phyloP scores from a whole-genome alignment of 2,113 vertebrate species.

The Vicugna pacos region DNA sequence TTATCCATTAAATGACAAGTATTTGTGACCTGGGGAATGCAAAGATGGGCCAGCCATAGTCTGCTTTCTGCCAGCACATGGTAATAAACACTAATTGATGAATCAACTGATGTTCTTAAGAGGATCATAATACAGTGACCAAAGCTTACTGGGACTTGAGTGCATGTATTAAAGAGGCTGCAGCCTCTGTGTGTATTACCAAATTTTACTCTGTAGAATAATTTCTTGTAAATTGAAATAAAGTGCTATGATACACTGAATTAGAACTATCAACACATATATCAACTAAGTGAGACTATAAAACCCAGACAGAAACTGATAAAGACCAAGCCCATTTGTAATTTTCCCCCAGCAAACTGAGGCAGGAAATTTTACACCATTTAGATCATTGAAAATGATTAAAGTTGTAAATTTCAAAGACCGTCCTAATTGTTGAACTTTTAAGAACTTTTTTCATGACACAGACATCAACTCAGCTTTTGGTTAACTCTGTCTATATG shows the following conservation, averaged over 20 bases:
- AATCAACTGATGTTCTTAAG: not conserved
- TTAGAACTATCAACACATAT: not conserved
- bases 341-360: not conserved
- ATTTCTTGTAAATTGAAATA: slow-evolving; percentile 17
- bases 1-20: not conserved
- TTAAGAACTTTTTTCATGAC: not conserved
- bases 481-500: not conserved
- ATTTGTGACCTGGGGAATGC: not conserved
- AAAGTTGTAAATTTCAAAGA: slow-evolving; percentile 1
- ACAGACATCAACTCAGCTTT: not conserved
- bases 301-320: not conserved
- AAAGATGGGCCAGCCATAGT: not conserved
- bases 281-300: not conserved
- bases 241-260: not conserved
- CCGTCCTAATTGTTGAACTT: not conserved
- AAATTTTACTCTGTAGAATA: not conserved
- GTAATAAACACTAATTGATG: not conserved
- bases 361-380: not conserved
- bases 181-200: not conserved
- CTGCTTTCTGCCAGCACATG: not conserved
- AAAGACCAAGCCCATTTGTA: slow-evolving; percentile 39
- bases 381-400: not conserved
- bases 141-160: not conserved
- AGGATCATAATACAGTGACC: not conserved
- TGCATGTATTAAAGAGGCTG: not conserved